Evolutionary conservation across 2,797 vertebrate genomes (phyloP).

Genomic region (Diplodus sargus): DNA sequence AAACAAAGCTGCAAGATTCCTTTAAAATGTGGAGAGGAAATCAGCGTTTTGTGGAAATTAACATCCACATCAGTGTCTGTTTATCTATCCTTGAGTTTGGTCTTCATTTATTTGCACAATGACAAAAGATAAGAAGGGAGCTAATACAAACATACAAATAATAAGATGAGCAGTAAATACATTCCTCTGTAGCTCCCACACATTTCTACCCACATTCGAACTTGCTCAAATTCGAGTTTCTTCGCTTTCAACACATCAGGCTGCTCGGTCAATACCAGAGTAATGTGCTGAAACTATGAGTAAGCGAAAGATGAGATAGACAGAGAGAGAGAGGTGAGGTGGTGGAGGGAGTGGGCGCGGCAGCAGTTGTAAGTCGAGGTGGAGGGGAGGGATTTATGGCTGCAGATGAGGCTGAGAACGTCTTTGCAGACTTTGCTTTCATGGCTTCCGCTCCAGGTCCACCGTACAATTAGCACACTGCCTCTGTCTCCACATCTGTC

Average conservation of each 20-base stretch:
- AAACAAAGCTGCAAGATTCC: conserved; percentile 19
- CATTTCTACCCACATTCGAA: not conserved
- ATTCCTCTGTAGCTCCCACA: not conserved
- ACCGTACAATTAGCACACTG: conserved; percentile 63
- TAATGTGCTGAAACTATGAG: not conserved
- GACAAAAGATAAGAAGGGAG: conserved; percentile 30
- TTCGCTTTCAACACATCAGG: not conserved
- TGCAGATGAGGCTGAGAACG: conserved; percentile 52
- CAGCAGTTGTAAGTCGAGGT: conserved; percentile 16
- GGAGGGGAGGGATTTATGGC: conserved; percentile 52
- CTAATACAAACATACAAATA: conserved; percentile 33
- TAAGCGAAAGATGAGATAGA: not conserved
- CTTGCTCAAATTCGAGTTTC: not conserved
- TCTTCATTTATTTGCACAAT: conserved; percentile 35
- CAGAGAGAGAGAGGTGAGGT: not conserved
- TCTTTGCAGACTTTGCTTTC: conserved; percentile 60
- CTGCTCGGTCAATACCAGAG: not conserved
- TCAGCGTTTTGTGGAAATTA: conserved; percentile 33
- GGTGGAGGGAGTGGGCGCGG: conserved; percentile 14
- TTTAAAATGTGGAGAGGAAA: conserved; percentile 48
- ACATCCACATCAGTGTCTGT: conserved; percentile 18
- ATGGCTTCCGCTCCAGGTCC: conserved; percentile 54
- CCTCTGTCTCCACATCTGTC: conserved; percentile 58
- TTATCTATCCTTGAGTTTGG: conserved; percentile 21
- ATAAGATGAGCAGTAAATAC: not conserved